Conservation (phyloP, 2,888 invertebrate species). For the Axea sp. region DNA sequence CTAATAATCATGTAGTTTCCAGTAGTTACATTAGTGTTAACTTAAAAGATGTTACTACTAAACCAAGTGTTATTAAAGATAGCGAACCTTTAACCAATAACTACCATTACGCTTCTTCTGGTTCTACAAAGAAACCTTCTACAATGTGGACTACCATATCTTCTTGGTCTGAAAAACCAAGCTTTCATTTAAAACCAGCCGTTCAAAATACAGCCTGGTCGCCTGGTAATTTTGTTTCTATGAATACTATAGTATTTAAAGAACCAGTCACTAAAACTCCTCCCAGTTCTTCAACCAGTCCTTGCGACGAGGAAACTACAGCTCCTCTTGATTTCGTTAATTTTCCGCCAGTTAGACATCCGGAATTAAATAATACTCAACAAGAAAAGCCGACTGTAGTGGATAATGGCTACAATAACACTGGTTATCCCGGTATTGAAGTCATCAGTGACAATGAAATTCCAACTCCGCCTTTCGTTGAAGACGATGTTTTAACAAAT, state of each 20-base stretch:
- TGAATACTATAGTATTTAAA: slow-evolving; percentile 63
- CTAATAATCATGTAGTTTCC: slow-evolving; percentile 74
- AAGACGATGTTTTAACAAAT: slow-evolving; percentile 87
- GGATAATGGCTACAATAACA: slow-evolving; percentile 78
- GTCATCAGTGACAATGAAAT: slow-evolving; percentile 84
- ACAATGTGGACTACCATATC: slow-evolving; percentile 73
- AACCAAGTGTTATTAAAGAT: slow-evolving; percentile 56
- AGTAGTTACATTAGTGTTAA: slow-evolving; percentile 76
- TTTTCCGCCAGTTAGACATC: slow-evolving; percentile 92
- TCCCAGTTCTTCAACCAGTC: slow-evolving; percentile 55
- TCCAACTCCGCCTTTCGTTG: slow-evolving; percentile 88
- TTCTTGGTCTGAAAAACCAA: slow-evolving; percentile 73
- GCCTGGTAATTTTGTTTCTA: slow-evolving; percentile 58
- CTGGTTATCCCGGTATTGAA: slow-evolving; percentile 71
- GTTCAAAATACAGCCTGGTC: slow-evolving; percentile 55
- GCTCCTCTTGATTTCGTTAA: slow-evolving; percentile 85
- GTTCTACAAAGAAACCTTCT: slow-evolving; percentile 60
- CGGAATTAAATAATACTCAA: slow-evolving; percentile 85
- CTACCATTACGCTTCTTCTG: slow-evolving; percentile 19
- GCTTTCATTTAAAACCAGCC: slow-evolving; percentile 72
- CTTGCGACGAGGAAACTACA: slow-evolving; percentile 83
- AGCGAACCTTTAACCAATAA: slow-evolving; percentile 3
- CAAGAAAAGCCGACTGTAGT: slow-evolving; percentile 77
- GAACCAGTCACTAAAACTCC: slow-evolving; percentile 36
- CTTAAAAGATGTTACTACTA: slow-evolving; percentile 73